Conservation (phyloP, 2,113 vertebrate genomes). For the Melanostigma gelatinosum region DNA sequence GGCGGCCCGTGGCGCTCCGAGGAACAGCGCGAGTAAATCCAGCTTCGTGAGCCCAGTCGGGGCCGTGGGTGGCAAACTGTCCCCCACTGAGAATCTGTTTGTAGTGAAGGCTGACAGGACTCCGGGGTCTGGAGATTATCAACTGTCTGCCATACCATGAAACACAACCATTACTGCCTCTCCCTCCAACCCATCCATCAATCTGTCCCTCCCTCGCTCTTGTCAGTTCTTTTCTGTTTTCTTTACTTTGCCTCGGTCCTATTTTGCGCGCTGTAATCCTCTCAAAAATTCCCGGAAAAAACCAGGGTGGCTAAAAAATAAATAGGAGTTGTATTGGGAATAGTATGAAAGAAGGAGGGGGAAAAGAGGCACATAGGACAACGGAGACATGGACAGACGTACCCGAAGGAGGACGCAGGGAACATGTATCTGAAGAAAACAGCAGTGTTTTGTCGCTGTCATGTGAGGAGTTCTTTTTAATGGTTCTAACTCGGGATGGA, state of each 20-base stretch:
- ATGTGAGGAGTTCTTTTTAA: conserved; percentile 30
- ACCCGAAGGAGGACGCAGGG: not conserved
- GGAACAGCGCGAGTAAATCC: conserved; percentile 23
- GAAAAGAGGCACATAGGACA: conserved; percentile 6
- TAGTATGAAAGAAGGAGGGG: not conserved
- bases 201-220: conserved; percentile 20
- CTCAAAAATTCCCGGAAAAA: not conserved
- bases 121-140: conserved; percentile 53
- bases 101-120: conserved; percentile 32
- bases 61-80: conserved; percentile 29
- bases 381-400: not conserved
- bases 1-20: not conserved
- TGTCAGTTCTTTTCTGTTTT: conserved; percentile 4
- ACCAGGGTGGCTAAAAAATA: not conserved
- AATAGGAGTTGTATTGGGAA: not conserved
- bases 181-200: conserved; percentile 52
- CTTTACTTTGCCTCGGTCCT: not conserved
- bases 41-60: conserved; percentile 20
- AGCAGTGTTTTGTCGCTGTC: conserved; percentile 10
- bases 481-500: conserved; percentile 7
- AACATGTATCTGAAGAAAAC: not conserved
- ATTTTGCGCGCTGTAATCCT: not conserved
- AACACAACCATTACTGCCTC: conserved; percentile 43
- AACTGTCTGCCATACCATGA: conserved; percentile 54
- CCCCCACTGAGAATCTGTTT: conserved; percentile 25